These are phyloP conservation scores for Atherix ibis DNA, from an alignment of 2,888 invertebrate genomes.

Conservation along the genomic window DNA sequence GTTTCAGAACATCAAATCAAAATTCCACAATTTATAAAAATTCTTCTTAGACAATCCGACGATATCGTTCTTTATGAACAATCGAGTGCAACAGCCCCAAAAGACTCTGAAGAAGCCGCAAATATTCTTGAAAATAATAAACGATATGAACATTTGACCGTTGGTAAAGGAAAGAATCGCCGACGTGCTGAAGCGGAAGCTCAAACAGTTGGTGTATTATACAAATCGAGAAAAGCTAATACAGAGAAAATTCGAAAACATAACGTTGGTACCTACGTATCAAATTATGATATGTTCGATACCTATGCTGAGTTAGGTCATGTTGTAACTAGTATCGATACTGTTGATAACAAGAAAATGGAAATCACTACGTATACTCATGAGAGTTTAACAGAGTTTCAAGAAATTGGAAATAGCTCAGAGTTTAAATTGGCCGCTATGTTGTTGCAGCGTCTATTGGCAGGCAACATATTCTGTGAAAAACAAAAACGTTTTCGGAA, in stretches of 20 bases:
- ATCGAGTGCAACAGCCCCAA: constrained; percentile 44
- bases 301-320: constrained; percentile 39
- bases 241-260: constrained; percentile 38
- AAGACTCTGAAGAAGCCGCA: constrained; percentile 41
- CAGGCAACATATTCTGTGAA: constrained; percentile 47
- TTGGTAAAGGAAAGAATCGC: constrained; percentile 49
- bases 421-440: constrained; percentile 45
- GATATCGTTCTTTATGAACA: constrained; percentile 47
- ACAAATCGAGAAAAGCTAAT: constrained; percentile 48
- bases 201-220: constrained; percentile 45
- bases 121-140: constrained; percentile 45
- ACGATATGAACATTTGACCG: constrained; percentile 48
- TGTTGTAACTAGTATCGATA: constrained; percentile 18
- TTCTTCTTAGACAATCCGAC: constrained; percentile 50
- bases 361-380: constrained; percentile 25
- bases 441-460: constrained; percentile 53
- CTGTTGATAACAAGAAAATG: constrained; percentile 35
- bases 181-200: constrained; percentile 51
- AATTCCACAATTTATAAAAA: constrained; percentile 39
- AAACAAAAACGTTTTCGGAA: constrained; percentile 57
- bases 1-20: constrained; percentile 7
- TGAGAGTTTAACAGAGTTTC: constrained; percentile 22
- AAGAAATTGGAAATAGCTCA: constrained; percentile 16
- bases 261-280: constrained; percentile 48
- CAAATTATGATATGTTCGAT: constrained; percentile 65